phyloP scores from a whole-genome alignment of 2,113 vertebrate genomes.

The Carassius auratus region DNA sequence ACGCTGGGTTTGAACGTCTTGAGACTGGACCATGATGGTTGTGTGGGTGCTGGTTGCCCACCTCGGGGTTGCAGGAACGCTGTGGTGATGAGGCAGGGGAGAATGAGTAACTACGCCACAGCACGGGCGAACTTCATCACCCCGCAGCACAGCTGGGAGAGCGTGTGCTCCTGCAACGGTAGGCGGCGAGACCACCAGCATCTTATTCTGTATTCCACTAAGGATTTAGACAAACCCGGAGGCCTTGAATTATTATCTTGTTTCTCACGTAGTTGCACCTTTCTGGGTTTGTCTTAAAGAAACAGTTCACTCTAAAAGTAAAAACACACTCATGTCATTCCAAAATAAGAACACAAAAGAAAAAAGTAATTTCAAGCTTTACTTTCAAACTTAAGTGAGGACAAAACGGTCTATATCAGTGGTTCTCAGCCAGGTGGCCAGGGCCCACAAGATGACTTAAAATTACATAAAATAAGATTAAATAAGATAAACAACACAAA shows the following conservation, averaged over 20 bases:
- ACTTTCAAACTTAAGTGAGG: not conserved
- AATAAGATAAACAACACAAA: not conserved
- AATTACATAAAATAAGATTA: not conserved
- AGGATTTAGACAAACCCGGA: conserved; percentile 48
- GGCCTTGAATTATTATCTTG: not conserved
- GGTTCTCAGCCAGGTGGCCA: not conserved
- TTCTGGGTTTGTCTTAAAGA: not conserved
- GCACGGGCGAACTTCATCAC: conserved; percentile 88
- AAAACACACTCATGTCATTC: not conserved
- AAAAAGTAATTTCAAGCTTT: not conserved
- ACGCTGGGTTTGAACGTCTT: conserved; percentile 80
- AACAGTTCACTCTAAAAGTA: not conserved
- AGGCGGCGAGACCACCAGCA: conserved; percentile 42
- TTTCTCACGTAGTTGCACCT: conserved; percentile 11
- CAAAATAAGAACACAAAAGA: not conserved
- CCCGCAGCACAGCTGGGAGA: conserved; percentile 84
- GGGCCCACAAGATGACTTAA: not conserved
- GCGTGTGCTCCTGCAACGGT: conserved; percentile 91
- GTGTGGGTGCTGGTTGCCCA: conserved; percentile 79
- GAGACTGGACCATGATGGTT: conserved; percentile 79
- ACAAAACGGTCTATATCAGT: not conserved
- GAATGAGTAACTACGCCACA: conserved; percentile 83
- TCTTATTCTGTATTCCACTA: conserved; percentile 38
- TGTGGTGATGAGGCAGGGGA: conserved; percentile 78
- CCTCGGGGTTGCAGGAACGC: conserved; percentile 82